phyloP scores from a whole-genome alignment of 2,113 vertebrate genomes.

The Malurus alboscapulatus region DNA sequence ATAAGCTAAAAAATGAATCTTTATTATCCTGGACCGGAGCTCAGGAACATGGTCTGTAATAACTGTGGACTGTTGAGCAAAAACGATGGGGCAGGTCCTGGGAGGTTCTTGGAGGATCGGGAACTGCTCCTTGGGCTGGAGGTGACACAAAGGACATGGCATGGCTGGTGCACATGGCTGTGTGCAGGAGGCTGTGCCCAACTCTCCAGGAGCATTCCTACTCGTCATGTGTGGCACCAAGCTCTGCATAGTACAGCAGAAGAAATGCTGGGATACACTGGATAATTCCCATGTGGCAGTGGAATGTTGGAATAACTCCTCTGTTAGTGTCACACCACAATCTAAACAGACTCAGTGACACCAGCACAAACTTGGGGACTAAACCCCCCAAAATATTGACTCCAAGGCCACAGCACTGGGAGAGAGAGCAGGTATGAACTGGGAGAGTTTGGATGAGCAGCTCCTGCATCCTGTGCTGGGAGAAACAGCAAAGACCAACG shows the following conservation, averaged over 20 bases:
- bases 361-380: not conserved
- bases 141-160: not conserved
- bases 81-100: not conserved
- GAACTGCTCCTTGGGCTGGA: not conserved
- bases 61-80: not conserved
- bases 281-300: not conserved
- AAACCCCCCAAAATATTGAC: not conserved
- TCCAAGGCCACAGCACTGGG: not conserved
- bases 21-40: not conserved
- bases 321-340: not conserved
- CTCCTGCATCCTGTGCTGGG: not conserved
- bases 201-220: not conserved
- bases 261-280: not conserved
- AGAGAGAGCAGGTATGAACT: not conserved
- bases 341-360: not conserved
- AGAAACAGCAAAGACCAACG: not conserved
- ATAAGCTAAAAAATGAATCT: not conserved
- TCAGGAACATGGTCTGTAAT: not conserved
- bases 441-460: not conserved
- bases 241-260: not conserved
- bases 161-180: not conserved
- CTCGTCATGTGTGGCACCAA: rapidly evolving
- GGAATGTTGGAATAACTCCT: not conserved
- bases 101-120: not conserved
- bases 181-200: not conserved